Evolutionary conservation across 2,888 invertebrate genomes (phyloP), one percentile per base, ranked within the genome.

Genomic region (Thyatira batis): DNA sequence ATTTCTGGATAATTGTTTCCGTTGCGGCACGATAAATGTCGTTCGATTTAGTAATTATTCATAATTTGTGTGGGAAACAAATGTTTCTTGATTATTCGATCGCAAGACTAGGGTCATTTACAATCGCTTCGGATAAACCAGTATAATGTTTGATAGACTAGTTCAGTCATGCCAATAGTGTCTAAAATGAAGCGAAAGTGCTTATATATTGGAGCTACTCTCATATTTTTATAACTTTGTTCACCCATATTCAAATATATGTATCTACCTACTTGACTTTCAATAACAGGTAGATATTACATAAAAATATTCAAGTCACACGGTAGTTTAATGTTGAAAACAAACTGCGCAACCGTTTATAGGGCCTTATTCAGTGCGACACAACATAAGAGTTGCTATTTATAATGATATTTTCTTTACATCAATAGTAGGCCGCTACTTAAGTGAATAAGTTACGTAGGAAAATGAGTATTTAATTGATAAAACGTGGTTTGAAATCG

Each of bases 401-500:
- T 39, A 39, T 39, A 39, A 39, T 17, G 39, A 2, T 39, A 13
- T 33, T 13, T 33, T 33, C 13, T 33, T 33, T n/a, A 33, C n/a
- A 13, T 11, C 11, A 33, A 39, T 39, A n/a, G 30, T 30, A 39
- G 33, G 17, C 33, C 8, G 33, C 13, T 39, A 17, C 3, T 30
- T 45, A 30, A 33, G 30, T 45, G 46, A 51, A 51, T 45, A 51
- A 11, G 39, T 43, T 23, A 46, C 13, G 45, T 21, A 13, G 3
- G 13, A 11, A 71, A 63, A 77, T 60, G 65, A 69, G 58, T 54
- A 63, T 71, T 75, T 75, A 74, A 71, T 77, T 76, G 69, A 58
- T 60, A 68, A 69, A 71, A 69, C 78, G 79, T 77, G 73, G 55
- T 63, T 50, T 28, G 63, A 66, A 65, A 70, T 60, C 63, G 60